Conservation (phyloP, 2,113 vertebrate species). For the Pseudolaguvia tuberculata region DNA sequence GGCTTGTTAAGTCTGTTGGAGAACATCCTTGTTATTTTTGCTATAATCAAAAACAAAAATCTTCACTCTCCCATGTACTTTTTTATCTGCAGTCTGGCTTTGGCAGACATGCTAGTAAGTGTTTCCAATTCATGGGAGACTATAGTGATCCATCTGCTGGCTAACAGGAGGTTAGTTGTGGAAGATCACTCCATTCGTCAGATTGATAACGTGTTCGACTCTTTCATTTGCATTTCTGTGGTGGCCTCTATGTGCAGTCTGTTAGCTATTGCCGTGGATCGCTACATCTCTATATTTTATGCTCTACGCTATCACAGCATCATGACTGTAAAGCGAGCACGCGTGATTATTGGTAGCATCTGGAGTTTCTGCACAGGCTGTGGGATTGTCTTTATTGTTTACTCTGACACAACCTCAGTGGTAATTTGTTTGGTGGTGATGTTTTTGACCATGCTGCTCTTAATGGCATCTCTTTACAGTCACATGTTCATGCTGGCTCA, state of each 20-base stretch:
- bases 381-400: slow-evolving; percentile 89
- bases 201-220: slow-evolving; percentile 92
- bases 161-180: slow-evolving; percentile 80
- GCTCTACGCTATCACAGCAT: slow-evolving; percentile 91
- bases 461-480: slow-evolving; percentile 91
- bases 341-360: slow-evolving; percentile 80
- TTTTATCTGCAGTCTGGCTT: slow-evolving; percentile 90
- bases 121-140: slow-evolving; percentile 93
- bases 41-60: slow-evolving; percentile 90
- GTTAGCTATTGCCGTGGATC: slow-evolving; percentile 88
- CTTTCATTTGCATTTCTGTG: slow-evolving; percentile 95
- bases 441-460: slow-evolving; percentile 90
- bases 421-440: slow-evolving; percentile 89
- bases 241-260: slow-evolving; percentile 96
- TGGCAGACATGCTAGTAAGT: slow-evolving; percentile 93
- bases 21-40: slow-evolving; percentile 88
- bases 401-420: slow-evolving; percentile 84
- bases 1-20: slow-evolving; percentile 90
- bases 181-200: slow-evolving; percentile 84
- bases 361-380: slow-evolving; percentile 90
- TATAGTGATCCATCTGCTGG: slow-evolving; percentile 86
- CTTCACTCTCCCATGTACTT: slow-evolving; percentile 96
- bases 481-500: slow-evolving; percentile 94
- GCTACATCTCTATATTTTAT: slow-evolving; percentile 92
- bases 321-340: slow-evolving; percentile 80